Evolutionary conservation across 2,113 vertebrate genomes (phyloP).

Genomic region (Barbus barbus): DNA sequence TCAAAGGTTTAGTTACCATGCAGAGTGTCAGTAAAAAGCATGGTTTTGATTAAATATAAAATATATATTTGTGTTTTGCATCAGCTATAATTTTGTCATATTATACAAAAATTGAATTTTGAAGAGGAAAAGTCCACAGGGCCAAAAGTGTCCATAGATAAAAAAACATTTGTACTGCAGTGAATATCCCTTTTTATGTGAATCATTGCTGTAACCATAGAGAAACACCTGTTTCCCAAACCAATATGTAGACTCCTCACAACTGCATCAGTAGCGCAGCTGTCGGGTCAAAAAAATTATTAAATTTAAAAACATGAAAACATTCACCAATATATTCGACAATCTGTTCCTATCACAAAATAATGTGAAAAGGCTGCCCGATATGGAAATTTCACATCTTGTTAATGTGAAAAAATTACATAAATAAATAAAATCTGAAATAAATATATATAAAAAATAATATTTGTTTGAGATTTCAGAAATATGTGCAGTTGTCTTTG

Average conservation of each 20-base stretch:
- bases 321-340: neutral
- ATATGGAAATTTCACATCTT: neutral
- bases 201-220: too few relatives aligned
- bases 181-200: neutral
- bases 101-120: neutral
- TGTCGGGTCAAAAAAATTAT: neutral
- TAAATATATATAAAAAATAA: too few relatives aligned
- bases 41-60: neutral
- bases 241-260: neutral
- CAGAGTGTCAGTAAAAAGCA: neutral
- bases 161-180: neutral
- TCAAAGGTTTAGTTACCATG: neutral
- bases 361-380: neutral
- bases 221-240: neutral
- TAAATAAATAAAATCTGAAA: too few relatives aligned
- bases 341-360: neutral
- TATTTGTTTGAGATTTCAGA: neutral
- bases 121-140: neutral
- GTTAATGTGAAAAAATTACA: too few relatives aligned
- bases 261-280: neutral
- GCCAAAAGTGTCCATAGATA: neutral
- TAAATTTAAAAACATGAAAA: neutral
- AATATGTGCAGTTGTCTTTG: neutral
- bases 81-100: neutral
- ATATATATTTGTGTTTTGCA: neutral